These are phyloP conservation scores for Entomobrya multifasciata DNA, from an alignment of 2,888 invertebrate genomes.

Conservation along the genomic window DNA sequence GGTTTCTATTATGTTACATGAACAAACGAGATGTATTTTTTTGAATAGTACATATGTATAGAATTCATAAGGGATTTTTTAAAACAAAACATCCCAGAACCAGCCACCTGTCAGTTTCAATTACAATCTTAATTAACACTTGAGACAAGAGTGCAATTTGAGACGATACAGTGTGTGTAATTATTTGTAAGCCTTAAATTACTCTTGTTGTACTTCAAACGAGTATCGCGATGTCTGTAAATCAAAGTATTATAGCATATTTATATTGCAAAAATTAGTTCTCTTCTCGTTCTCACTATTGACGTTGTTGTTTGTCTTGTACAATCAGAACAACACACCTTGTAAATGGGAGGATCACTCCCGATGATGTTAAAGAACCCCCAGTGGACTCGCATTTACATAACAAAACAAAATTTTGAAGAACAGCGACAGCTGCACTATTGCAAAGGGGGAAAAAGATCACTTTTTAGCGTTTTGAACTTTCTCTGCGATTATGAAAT, in stretches of 20 bases:
- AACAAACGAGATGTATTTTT: too few relatives aligned
- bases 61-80: too few relatives aligned
- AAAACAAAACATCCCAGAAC: too few relatives aligned
- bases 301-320: constrained; percentile 45
- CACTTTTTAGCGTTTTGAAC: too few relatives aligned
- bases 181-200: constrained; percentile 38
- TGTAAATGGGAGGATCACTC: constrained; percentile 28
- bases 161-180: constrained; percentile 35
- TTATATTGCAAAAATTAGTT: background rate
- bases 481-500: too few relatives aligned
- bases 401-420: constrained; percentile 18
- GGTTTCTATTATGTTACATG: background rate
- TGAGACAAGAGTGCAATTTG: constrained; percentile 42
- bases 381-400: constrained; percentile 12
- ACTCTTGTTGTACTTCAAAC: background rate
- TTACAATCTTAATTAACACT: constrained; percentile 63
- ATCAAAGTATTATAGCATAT: too few relatives aligned
- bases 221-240: too few relatives aligned
- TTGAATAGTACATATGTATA: too few relatives aligned
- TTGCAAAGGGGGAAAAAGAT: too few relatives aligned
- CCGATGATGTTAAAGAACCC: background rate
- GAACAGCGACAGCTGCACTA: constrained; percentile 51
- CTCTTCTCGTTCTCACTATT: too few relatives aligned
- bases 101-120: constrained; percentile 61
- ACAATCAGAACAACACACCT: constrained; percentile 20